Evolutionary conservation across 2,888 invertebrate species (phyloP), one percentile per base, ranked within the genome.

Genomic region (Acleris holmiana): DNA sequence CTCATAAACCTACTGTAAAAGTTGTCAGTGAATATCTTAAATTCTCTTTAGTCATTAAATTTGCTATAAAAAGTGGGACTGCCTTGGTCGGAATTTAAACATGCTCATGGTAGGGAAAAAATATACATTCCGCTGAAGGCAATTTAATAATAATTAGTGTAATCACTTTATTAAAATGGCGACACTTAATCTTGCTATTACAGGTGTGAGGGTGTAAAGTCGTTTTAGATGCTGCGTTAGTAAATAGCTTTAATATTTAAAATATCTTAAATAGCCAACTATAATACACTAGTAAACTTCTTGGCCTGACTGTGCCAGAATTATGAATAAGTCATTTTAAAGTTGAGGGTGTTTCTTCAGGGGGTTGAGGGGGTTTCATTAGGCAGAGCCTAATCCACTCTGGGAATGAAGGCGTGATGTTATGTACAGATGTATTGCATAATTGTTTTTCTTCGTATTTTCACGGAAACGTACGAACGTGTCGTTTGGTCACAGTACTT

Each of bases 11-110:
- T 49, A 7, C 8, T 8, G 29, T 29, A 13, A n/a, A 46, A 49
- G 56, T 61, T 47, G 18, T 5, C 44, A 40, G 35, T 54, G 58
- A 57, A 69, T 69, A 46, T 58, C 50, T 67, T 40, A 72, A 53
- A 71, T 69, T 65, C 69, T 63, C 56, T 57, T 63, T 54, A 18
- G 18, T 61, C 57, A 67, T 69, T 67, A 68, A 68, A 46, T 62
- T 58, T 59, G 55, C 65, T 65, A 57, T 60, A 68, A 64, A 68
- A 66, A 71, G 68, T 58, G 53, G 15, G 44, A 47, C 55, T 15
- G 47, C 67, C 61, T 66, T 59, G 15, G 35, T 67, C 7, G 29
- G 41, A 64, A 35, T 59, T 51, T 35, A 40, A n/a, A 41, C 54
- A 58, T 49, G 53, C 44, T 4, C 40, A 23, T 2, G 21, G 35